Percentiles rank a stretch among this genome's conserved stretches.
phyloP scores from a whole-genome alignment of 1,140 invertebrate species.

The Anastatus disparis region DNA sequence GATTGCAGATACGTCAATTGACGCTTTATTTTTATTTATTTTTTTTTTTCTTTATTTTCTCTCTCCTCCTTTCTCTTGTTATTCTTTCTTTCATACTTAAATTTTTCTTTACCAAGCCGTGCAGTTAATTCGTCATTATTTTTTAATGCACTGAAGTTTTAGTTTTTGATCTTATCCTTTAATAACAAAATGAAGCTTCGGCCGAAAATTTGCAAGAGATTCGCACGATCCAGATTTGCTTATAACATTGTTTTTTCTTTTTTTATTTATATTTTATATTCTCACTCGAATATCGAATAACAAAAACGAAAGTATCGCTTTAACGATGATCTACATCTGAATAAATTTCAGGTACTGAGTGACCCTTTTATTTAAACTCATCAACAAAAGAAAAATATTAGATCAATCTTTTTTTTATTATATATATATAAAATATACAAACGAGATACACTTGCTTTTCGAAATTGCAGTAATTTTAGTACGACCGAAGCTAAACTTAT shows the following conservation, averaged over 20 bases:
- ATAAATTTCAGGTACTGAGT: slow-evolving; percentile 36
- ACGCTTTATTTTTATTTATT: slow-evolving; percentile 25
- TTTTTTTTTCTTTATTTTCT: background rate
- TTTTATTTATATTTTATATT: background rate
- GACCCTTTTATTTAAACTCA: slow-evolving; percentile 10
- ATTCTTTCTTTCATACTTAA: background rate
- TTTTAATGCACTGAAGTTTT: slow-evolving; percentile 10
- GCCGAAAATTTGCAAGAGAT: slow-evolving; percentile 25
- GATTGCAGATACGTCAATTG: slow-evolving; percentile 32
- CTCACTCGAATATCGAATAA: background rate
- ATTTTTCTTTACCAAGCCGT: slow-evolving; percentile 3
- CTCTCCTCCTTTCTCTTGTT: background rate
- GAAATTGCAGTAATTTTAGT: no score
- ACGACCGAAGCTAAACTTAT: slow-evolving; percentile 19
- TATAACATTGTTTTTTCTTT: no score
- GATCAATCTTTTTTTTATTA: slow-evolving; percentile 11
- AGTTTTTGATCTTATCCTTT: slow-evolving; percentile 9
- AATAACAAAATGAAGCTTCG: slow-evolving; percentile 22
- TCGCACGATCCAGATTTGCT: background rate
- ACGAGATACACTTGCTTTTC: no score
- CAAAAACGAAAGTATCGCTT: slow-evolving; percentile 7
- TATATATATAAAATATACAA: no score
- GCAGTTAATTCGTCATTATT: slow-evolving; percentile 5
- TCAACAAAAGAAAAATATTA: background rate
- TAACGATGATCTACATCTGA: slow-evolving; percentile 18